Evolutionary conservation across 2,113 vertebrate genomes (phyloP), one percentile per base, ranked within the genome.

Genomic region (Carollia perspicillata): DNA sequence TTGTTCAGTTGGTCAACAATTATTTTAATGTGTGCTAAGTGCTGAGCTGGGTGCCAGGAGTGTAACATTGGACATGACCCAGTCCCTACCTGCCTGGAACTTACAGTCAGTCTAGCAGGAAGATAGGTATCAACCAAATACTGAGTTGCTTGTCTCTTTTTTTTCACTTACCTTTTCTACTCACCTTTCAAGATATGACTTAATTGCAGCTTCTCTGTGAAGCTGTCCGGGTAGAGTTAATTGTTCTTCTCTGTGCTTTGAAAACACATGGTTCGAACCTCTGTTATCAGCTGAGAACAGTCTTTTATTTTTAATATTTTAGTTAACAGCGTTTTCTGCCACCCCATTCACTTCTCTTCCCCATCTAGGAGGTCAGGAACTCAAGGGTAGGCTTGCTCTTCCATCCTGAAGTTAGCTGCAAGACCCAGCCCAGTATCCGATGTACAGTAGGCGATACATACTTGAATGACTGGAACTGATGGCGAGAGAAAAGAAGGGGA

Each of bases 291-390:
- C 9, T 55, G 49, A 89, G 60, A 92, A 79, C 18, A 94, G 40
- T 26, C n/a, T 74, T 92, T 75, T 80, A n/a, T 83, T 55, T 94
- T 94, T 68, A 81, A 63, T 30, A 78, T 71, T 90, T 93, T 81
- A 88, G 8, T 79, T 55, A 94, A 77, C 7, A 44, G 3, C 42
- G 18, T 84, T 90, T 94, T 8, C 69, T 84, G 75, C 53, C 66
- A 68, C 12, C 7, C 18, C 37, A 23, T 26, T 58, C 35, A 63
- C 23, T 53, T 87, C 33, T 42, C 6, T 49, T 3, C 5, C 4
- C 13, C 72, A 23, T 3, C 23, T 30, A 13, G 8, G 9, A 30
- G 42, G 58, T 35, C 81, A 75, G 14, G 17, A 94, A 47, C 3
- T 77, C 28, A 53, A 68, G 44, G 10, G 26, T 0, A 84, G 37